Evolutionary conservation across 2,888 invertebrate species (phyloP), one percentile per base, ranked within the genome.

Genomic region (Torymus texanus): DNA sequence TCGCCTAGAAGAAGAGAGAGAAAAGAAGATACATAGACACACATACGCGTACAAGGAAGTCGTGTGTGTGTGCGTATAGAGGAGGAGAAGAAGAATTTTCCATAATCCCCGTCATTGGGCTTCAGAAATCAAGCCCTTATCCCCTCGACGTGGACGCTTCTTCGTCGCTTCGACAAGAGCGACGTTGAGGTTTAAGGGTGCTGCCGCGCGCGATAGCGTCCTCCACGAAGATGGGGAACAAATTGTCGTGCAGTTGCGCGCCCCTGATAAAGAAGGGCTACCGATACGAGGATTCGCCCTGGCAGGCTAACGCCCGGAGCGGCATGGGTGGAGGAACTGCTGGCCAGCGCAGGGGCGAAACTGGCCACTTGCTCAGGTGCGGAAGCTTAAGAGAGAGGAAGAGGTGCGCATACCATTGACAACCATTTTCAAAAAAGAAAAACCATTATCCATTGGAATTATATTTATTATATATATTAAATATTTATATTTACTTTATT

Each of bases 211-310:
- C 41, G 41, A 41, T 41, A 41, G 41, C 41, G 10, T 41, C 41
- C 41, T 41, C 41, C 8, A 8, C 41, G 41, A 89, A 88, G 86
- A 97, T 98, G 98, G 98, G 98, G 92, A 98, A 98, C 93, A 98
- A 98, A 93, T 93, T 98, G 91, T 97, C 97, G 91, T 97, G 97
- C 93, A 97, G 97, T 89, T 98, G 98, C 93, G 98, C 97, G 89
- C 98, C 98, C 88, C 94, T 98, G 90, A 95, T 97, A 92, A 95
- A 97, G 92, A 98, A 97, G 93, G 97, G 96, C 90, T 98, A 98
- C 92, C 95, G 97, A 90, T 97, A 97, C 92, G 97, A 97, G 92
- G 97, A 97, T 92, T 97, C 97, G 90, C 98, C 98, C 91, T 97
- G 97, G 97, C 97, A 97, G 92, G 95, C 95, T 90, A 87, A 86